A percentile compares a stretch with the other conserved stretches of the same genome.
These are phyloP conservation scores for Zapornia atra DNA, from an alignment of 2,113 vertebrate genomes.

Conservation along the genomic window DNA sequence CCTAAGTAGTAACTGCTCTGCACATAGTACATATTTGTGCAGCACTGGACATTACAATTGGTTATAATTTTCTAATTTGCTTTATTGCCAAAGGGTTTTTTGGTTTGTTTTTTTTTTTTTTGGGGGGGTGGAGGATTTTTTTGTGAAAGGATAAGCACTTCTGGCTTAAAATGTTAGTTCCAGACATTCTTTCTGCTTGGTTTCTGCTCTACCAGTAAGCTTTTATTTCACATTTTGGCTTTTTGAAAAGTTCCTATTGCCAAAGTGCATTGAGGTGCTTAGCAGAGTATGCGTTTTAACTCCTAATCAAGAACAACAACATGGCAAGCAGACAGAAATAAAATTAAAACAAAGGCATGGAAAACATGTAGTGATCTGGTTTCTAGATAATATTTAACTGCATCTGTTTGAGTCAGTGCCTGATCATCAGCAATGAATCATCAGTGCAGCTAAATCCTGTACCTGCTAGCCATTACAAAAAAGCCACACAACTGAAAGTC, in stretches of 20 bases:
- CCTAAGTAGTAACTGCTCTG: neutral
- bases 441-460: neutral
- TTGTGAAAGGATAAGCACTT: neutral
- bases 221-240: neutral
- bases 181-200: constrained; percentile 45
- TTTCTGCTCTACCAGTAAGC: constrained; percentile 1
- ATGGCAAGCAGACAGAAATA: neutral
- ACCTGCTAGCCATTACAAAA: neutral
- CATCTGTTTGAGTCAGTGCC: neutral
- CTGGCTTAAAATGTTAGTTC: constrained; percentile 9
- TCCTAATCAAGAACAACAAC: neutral
- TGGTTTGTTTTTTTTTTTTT: no score
- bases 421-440: neutral
- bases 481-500: neutral
- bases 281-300: neutral
- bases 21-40: neutral
- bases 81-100: constrained; percentile 17
- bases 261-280: neutral
- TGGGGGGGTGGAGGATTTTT: no score
- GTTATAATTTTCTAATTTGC: constrained; percentile 1
- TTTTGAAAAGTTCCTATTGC: neutral
- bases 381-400: neutral
- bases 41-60: neutral
- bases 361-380: neutral
- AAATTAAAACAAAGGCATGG: neutral